Evolutionary conservation across 2,888 invertebrate species (phyloP), one percentile per base, ranked within the genome.

Genomic region (Abscondita cerata): DNA sequence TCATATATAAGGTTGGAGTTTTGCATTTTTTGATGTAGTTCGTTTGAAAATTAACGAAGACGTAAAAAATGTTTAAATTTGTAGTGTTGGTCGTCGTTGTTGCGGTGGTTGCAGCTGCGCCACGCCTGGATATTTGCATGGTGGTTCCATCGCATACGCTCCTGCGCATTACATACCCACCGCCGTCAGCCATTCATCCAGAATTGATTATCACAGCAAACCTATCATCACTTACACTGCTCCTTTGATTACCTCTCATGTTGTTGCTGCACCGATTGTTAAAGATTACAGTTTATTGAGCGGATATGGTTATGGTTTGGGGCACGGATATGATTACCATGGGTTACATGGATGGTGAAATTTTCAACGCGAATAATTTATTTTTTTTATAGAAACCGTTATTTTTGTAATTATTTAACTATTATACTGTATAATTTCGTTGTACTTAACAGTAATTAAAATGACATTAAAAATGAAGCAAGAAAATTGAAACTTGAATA

Each of bases 1-100:
- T 31, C 40, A 20, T 62, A 62, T 62, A 62, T 62, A 62, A 58
- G 44, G 13, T 9, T 8, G 6, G 19, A 25, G 2, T 31, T 50
- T 54, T 47, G 13, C 11, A 5, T 12, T 33, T 54, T 20, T 12
- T 16, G 18, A 20, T 15, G 46, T 50, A 63, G 59, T 62, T 36
- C 25, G 44, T 13, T 18, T 46, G 34, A 12, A 34, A 34, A 52
- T 25, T 52, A 59, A 82, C 83, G 83, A 83, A 83, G 83, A 83
- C 83, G 81, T 53, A 16, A 38, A 61, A 59, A 20, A 64, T 64
- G 64, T 61, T 61, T n/a, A 61, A 82, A 82, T 76, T 84, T 85
- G 85, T 86, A 84, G 86, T 85, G 81, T 85, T 86, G 76, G 83
- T 84, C 79, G 83, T 84, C 79, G 78, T 86, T 62, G 79, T 83